Base-by-base conservation (phyloP, 2,797 vertebrate genomes). In the Chrysocyon brachyurus region DNA sequence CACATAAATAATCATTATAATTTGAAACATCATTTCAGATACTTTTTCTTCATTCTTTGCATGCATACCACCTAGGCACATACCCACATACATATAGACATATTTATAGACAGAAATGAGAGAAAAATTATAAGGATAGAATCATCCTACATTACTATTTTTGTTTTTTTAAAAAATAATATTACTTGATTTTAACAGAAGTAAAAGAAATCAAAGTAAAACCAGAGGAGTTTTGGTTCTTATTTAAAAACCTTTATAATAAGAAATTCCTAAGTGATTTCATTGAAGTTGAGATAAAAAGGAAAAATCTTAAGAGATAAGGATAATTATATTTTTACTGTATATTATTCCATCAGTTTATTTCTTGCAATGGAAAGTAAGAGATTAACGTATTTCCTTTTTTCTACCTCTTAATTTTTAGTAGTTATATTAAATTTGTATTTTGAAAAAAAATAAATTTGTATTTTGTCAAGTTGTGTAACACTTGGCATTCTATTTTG, bases 361-460 rank as follows among this genome's bases (percentile, higher is more conserved):
- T 93, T 85, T 91, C 15, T 28, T 95, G 16, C 17, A 91, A 26
- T 66, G 31, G 82, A 95, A 97, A 95, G 21, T 64, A 83, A 93
- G 33, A 89, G 91, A 83, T 90, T 68, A 94, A 33, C 36, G 31
- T 77, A 64, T 57, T 88, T 87, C 6, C 28, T 46, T 95, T 92
- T 82, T 92, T 36, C 12, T 11, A 36, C 15, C 8, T 89, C 52
- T 56, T 82, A 54, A 87, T 73, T 94, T 86, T 96, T 91, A 72
- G 75, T 87, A 88, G 40, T 94, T 66, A 12, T 52, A 46, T 91
- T 88, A 87, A 91, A 73, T 68, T 93, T 93, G 4, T 95, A 63
- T 15, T 36, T 87, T 64, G 46, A 36, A 36, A 36, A 36, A 36
- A 36, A 36, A 36, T 88, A 87, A 91, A 73, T 68, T 93, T 93